Conservation (phyloP, 2,797 vertebrate genomes). For the Eupleurogrammus muticus region DNA sequence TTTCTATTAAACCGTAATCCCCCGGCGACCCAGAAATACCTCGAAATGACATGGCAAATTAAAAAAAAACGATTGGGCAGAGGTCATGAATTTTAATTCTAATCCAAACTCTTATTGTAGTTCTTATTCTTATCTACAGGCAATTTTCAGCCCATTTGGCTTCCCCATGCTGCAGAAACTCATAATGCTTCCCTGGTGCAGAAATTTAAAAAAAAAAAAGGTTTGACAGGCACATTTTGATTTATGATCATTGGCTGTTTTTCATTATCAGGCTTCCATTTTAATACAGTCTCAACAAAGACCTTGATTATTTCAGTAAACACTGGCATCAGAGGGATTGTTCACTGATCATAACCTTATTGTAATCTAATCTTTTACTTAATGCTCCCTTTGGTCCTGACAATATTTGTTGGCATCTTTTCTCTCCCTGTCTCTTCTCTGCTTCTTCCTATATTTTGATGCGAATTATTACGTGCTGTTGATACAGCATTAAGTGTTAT, state of each 20-base stretch:
- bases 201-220: constrained; percentile 18
- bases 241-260: constrained; percentile 65
- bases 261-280: constrained; percentile 63
- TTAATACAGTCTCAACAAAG: constrained; percentile 53
- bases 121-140: constrained; percentile 72
- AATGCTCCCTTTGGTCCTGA: constrained; percentile 18
- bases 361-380: constrained; percentile 47
- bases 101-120: constrained; percentile 70
- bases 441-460: neutral
- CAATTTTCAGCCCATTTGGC: constrained; percentile 65
- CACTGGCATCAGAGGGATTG: constrained; percentile 23
- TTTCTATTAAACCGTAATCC: constrained; percentile 68
- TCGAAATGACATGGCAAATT: constrained; percentile 59
- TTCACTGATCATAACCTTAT: constrained; percentile 43
- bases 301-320: constrained; percentile 48
- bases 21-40: constrained; percentile 61
- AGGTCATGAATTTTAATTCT: constrained; percentile 78
- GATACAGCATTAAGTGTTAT: neutral
- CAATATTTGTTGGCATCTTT: neutral
- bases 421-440: neutral
- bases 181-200: constrained; percentile 49
- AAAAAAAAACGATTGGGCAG: constrained; percentile 48
- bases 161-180: constrained; percentile 29
- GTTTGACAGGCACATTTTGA: constrained; percentile 64
- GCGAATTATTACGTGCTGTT: neutral